Base-by-base conservation (phyloP, 2,113 vertebrate species). In the Balaeniceps rex region DNA sequence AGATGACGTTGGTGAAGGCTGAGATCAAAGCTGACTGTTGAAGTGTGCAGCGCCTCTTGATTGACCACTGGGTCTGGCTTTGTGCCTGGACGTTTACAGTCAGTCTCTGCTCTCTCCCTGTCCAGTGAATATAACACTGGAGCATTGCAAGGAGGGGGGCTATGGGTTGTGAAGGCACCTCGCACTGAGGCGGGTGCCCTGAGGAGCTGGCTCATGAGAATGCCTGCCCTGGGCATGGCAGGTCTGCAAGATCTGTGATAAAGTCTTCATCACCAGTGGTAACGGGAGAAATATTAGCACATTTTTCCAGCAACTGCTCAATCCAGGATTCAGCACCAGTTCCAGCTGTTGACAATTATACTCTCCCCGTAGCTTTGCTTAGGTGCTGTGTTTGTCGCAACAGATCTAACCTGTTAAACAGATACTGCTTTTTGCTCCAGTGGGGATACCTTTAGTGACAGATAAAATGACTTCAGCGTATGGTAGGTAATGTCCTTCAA, bases 141-240 rank as follows among this genome's bases (percentile, higher is more conserved):
- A n/a, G n/a, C 11, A 1, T 11, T 81, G 38, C 44, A 63, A 52
- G 64, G 28, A 66, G 26, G 2, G 34, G 22, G 5, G 15, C 60
- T 63, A 12, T 14, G 69, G 65, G 34, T 40, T 91, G 51, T 84
- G 81, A 89, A 70, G 52, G 65, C 51, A 64, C 47, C 29, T 74
- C 18, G 1, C 3, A 11, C 44, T 26, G 44, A 90, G 65, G n/a
- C 0, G 0, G 25, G 15, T 31, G 26, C 47, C 61, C 81, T 1
- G 13, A 68, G 70, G 61, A 94, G 42, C 28, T 31, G 54, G 44
- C 19, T 76, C 1, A 0, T n/a, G 24, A 91, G 52, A 60, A 42
- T 28, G 21, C 31, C 46, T 65, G 40, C 55, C 64, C 81, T 78
- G 49, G 49, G 40, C 51, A 68, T 9, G 33, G 58, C 42, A 85